Base-by-base conservation (phyloP, 2,888 invertebrate genomes). In the Alloplasta piceator region DNA sequence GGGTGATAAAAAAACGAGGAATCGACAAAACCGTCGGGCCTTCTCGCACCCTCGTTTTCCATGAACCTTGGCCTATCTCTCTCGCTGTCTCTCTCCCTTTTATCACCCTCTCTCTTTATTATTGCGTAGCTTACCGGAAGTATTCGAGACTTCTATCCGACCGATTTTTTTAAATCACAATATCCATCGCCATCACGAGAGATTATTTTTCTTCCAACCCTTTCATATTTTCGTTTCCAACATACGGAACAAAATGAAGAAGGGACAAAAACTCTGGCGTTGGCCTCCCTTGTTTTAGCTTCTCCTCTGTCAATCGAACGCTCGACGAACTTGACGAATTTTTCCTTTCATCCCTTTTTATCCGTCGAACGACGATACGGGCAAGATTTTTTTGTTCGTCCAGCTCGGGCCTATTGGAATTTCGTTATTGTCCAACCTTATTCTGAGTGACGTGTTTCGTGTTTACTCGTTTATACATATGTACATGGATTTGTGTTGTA, bases 331-430 rank as follows among this genome's bases (percentile, higher is more conserved):
- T 26, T 6, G 71, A 78, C 48, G 48, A 71, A 77, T 77, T 77
- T 26, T 26, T 26, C 26, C 26, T 26, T 71, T 64, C 64, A 66
- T 72, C 56, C n/a, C 50, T 66, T 46, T 36, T 55, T 55, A 55
- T 64, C 46, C 14, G 43, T 14, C 48, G 50, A 64, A 26, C 46
- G 38, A 58, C 70, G n/a, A 46, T 58, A 39, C 14, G 58, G 55
- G 48, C 12, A 50, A 36, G 26, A 52, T 36, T 72, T 50, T 66
- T 26, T 26, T 26, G 26, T 26, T 26, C 26, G 26, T 26, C 26
- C 26, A 26, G 26, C 38, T 36, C 50, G 16, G 12, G 63, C 70
- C 39, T 14, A 78, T 66, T 50, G 77, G 71, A 78, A 78, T 72
- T 66, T 66, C 71, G 50, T 60, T 78, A 78, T 64, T 60, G 58